These are phyloP conservation scores for Lampris megalopsis DNA, from an alignment of 2,113 vertebrate genomes.

Conservation along the genomic window DNA sequence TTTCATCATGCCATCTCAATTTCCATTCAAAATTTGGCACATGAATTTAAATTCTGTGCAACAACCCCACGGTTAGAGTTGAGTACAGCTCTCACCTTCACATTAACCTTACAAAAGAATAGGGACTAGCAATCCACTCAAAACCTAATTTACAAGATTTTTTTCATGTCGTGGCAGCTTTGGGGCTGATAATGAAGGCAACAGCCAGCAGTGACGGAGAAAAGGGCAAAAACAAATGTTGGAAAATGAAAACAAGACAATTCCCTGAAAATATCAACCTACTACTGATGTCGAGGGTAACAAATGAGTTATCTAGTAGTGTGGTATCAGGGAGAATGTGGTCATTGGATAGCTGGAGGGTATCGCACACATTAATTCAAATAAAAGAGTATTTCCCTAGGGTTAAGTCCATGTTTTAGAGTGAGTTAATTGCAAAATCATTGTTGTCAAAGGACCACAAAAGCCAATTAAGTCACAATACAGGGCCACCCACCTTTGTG, in stretches of 20 bases:
- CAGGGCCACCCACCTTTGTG: slow-evolving; percentile 92
- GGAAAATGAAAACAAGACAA: slow-evolving; percentile 18
- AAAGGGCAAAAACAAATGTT: slow-evolving; percentile 21
- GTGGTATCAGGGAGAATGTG: too few species aligned
- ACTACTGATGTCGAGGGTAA: not conserved
- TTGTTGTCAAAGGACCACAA: too few species aligned
- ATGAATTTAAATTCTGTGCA: slow-evolving; percentile 65
- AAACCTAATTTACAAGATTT: slow-evolving; percentile 63
- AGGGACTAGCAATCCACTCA: slow-evolving; percentile 55
- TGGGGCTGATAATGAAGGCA: too few species aligned
- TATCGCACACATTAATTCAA: too few species aligned
- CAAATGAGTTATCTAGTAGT: too few species aligned
- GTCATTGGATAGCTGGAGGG: too few species aligned
- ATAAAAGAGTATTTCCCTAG: too few species aligned
- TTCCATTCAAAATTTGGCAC: slow-evolving; percentile 55
- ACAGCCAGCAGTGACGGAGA: slow-evolving; percentile 52
- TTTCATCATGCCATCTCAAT: slow-evolving; percentile 33
- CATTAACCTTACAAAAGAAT: slow-evolving; percentile 65
- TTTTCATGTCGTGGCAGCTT: slow-evolving; percentile 26
- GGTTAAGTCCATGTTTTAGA: too few species aligned
- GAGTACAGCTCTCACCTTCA: slow-evolving; percentile 59
- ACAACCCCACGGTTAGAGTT: slow-evolving; percentile 65
- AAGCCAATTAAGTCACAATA: not conserved
- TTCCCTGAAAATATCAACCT: slow-evolving; percentile 11
- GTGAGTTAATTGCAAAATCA: too few species aligned